Percentiles rank a stretch among this genome's conserved stretches.
These are phyloP conservation scores for Oscheius sp. DNA, from an alignment of 2,888 invertebrate genomes.

Conservation along the genomic window DNA sequence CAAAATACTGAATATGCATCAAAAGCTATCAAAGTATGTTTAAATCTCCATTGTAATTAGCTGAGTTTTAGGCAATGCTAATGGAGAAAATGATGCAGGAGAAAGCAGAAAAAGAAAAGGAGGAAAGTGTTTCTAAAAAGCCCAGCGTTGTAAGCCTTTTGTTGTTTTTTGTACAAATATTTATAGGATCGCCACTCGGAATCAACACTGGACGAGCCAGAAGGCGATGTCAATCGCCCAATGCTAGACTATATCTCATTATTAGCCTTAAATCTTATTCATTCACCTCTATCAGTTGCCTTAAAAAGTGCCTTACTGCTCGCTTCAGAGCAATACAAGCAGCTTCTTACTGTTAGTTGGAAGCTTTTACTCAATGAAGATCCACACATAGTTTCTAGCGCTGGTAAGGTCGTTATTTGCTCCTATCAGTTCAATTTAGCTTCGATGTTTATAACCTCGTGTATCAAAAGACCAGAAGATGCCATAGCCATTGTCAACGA, in stretches of 20 bases:
- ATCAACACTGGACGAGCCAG: slow-evolving; percentile 59
- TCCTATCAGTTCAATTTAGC: slow-evolving; percentile 78
- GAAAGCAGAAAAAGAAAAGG: slow-evolving; percentile 66
- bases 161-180: neutral
- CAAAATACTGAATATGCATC: slow-evolving; percentile 66
- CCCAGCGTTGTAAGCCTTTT: slow-evolving; percentile 44
- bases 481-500: slow-evolving; percentile 89
- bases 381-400: slow-evolving; percentile 77
- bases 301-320: slow-evolving; percentile 91
- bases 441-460: slow-evolving; percentile 89
- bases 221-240: slow-evolving; percentile 47
- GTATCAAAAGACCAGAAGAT: slow-evolving; percentile 89
- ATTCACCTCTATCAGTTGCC: slow-evolving; percentile 86
- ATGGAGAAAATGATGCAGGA: slow-evolving; percentile 72
- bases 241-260: slow-evolving; percentile 69
- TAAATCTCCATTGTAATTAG: neutral
- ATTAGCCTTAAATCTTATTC: slow-evolving; percentile 80
- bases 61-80: slow-evolving; percentile 56
- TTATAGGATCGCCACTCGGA: slow-evolving; percentile 48
- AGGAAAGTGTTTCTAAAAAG: slow-evolving; percentile 62
- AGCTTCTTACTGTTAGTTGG: slow-evolving; percentile 92
- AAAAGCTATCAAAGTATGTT: slow-evolving; percentile 62
- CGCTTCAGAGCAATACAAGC: slow-evolving; percentile 77
- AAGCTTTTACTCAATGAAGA: slow-evolving; percentile 92
- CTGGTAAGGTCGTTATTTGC: slow-evolving; percentile 73